A percentile compares a stretch with the other conserved stretches of the same genome.
Conservation (phyloP, 2,113 vertebrate genomes). For the Loxodonta africana region DNA sequence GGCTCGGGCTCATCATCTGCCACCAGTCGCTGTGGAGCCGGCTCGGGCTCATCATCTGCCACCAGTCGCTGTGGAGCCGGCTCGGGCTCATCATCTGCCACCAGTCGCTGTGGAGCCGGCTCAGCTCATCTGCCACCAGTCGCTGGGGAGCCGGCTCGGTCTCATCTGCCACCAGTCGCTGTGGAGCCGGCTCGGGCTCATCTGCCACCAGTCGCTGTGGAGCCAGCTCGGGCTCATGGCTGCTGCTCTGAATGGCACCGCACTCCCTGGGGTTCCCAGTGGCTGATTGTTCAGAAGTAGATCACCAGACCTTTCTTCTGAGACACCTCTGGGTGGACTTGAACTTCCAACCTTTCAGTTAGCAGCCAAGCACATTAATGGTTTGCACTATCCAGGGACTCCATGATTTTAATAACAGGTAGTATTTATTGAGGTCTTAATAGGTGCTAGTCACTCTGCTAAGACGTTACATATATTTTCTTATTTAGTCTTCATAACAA, state of each 20-base stretch:
- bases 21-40: too few relatives aligned
- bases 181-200: too few relatives aligned
- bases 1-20: too few relatives aligned
- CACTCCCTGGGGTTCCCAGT: not conserved
- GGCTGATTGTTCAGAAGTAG: not conserved
- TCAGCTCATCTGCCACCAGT: too few relatives aligned
- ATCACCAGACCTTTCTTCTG: not conserved
- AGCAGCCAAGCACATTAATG: not conserved
- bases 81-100: too few relatives aligned
- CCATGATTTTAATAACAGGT: not conserved
- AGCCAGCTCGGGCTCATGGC: too few relatives aligned
- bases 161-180: too few relatives aligned
- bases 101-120: too few relatives aligned
- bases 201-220: not conserved
- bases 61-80: too few relatives aligned
- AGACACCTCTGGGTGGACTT: not conserved
- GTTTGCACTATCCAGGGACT: too few relatives aligned
- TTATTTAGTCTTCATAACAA: not conserved
- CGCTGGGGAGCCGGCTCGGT: too few relatives aligned
- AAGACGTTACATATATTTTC: not conserved
- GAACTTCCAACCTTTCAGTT: not conserved
- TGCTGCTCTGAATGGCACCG: not conserved
- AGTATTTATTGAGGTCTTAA: not conserved
- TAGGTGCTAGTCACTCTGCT: not conserved
- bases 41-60: too few relatives aligned